Evolutionary conservation across 30 jellyfish, hydroid and myxozoan species (phyloP), one percentile per base, ranked within the genome.

Genomic region (Morbakka virulenta): DNA sequence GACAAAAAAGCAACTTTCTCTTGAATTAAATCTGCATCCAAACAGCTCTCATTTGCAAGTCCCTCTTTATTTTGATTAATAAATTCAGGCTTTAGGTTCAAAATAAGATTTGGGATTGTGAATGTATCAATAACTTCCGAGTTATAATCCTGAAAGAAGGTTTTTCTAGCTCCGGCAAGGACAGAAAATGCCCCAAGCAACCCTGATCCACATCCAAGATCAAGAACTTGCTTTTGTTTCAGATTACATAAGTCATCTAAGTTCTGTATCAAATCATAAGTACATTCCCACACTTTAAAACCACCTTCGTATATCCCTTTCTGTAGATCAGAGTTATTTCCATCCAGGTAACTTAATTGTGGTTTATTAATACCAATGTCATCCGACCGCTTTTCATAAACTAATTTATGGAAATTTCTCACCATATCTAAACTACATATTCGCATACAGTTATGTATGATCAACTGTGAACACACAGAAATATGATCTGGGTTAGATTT

Each of bases 241-340:
- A 67, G 36, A 27, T 25, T 6, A 28, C 34, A 34, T 14, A 28
- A 41, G 11, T 61, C 80, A 29, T 47, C 35, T 48, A 93, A 32
- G 52, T 66, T 77, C 32, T 76, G 74, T 21, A 82, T 62, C 41
- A 93, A 72, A 82, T 93, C 99, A 52, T 74, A 64, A 0, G 99
- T 74, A 62, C 99, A 85, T 57, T 93, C 99, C 99, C 99, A 93
- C 0, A 93, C 87, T 67, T 87, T 93, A 47, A 93, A 76, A 4
- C 99, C 99, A 25, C 99, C 99, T 78, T 93, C 99, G 65, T 93
- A 93, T 4, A 79, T 89, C 9, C 99, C 99, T 31, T 86, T 67
- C 21, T 69, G 64, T 36, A 93, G 62, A 57, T 93, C 99, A 0
- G 99, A 93, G 9, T 79, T 47, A 20, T 52, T 66, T 11, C n/a